Percentiles rank a stretch among this genome's conserved stretches.
Evolutionary conservation across 2,113 vertebrate species (phyloP).

Genomic region (Sander lucioperca): DNA sequence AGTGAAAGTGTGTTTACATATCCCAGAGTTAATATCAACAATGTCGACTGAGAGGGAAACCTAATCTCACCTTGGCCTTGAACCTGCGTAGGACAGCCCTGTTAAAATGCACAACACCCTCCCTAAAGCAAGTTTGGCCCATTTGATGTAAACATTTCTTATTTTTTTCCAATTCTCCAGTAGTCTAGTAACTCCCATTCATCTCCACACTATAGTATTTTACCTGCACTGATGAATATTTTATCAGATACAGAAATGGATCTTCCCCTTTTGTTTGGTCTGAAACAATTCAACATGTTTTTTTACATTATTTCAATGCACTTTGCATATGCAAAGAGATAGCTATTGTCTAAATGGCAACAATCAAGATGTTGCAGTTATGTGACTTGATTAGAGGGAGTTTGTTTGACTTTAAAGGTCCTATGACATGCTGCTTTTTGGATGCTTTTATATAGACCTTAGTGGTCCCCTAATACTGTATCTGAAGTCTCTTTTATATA

Average conservation of each 20-base stretch:
- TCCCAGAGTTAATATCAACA: conserved; percentile 72
- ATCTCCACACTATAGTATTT: background rate
- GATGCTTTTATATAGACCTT: no score
- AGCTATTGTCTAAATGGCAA: background rate
- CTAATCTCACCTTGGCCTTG: conserved; percentile 67
- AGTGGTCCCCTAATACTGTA: no score
- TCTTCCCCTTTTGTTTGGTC: background rate
- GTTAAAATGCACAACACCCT: conserved; percentile 22
- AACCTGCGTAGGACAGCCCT: conserved; percentile 25
- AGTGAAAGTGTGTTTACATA: conserved; percentile 69
- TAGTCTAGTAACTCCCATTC: background rate
- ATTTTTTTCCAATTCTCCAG: conserved; percentile 10
- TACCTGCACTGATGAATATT: background rate
- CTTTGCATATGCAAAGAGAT: background rate
- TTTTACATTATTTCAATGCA: background rate
- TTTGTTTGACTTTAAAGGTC: conserved; percentile 7
- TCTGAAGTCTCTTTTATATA: no score
- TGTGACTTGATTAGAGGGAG: conserved; percentile 32
- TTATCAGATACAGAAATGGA: background rate
- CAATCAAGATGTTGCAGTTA: background rate
- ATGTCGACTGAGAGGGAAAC: conserved; percentile 53
- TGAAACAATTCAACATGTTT: background rate
- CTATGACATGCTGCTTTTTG: no score
- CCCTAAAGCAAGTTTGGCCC: conserved; percentile 4
- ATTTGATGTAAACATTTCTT: conserved; percentile 43